These are phyloP conservation scores for Eilema caniola DNA, from an alignment of 2,888 invertebrate genomes.

Conservation along the genomic window DNA sequence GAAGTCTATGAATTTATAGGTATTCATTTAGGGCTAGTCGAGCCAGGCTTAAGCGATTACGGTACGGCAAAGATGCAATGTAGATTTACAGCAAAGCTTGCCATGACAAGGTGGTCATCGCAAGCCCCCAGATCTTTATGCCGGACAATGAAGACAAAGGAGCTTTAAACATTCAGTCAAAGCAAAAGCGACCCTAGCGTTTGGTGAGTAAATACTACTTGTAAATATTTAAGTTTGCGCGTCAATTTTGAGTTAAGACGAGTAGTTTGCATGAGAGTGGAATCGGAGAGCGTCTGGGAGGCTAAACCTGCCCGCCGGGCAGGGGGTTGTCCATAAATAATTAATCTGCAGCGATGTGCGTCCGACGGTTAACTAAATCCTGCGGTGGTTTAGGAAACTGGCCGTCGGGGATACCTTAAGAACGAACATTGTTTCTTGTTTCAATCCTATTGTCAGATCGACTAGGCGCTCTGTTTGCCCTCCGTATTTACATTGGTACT, in stretches of 20 bases:
- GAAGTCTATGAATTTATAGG: constrained; percentile 69
- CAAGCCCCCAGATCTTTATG: constrained; percentile 81
- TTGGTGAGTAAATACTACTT: constrained; percentile 70
- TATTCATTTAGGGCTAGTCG: constrained; percentile 76
- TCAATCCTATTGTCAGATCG: constrained; percentile 34
- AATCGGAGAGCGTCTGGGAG: constrained; percentile 81
- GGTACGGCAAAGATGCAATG: constrained; percentile 82
- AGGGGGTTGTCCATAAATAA: constrained; percentile 82
- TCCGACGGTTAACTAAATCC: constrained; percentile 80
- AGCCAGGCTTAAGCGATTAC: constrained; percentile 81
- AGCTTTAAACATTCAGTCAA: constrained; percentile 81
- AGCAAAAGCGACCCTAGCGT: constrained; percentile 80
- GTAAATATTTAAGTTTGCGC: constrained; percentile 80
- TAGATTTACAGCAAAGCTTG: constrained; percentile 82
- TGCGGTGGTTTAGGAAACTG: constrained; percentile 68
- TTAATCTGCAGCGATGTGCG: constrained; percentile 83
- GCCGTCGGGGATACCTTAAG: constrained; percentile 59
- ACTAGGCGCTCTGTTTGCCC: constrained; percentile 27
- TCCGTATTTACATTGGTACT: constrained; percentile 9
- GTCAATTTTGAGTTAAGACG: constrained; percentile 83
- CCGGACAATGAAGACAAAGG: constrained; percentile 85
- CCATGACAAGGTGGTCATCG: constrained; percentile 86
- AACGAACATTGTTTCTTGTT: constrained; percentile 59
- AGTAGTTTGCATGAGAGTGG: constrained; percentile 84
- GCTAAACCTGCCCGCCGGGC: constrained; percentile 79